Base-by-base conservation (phyloP, 2,113 vertebrate species). In the Oreocharis arfaki region DNA sequence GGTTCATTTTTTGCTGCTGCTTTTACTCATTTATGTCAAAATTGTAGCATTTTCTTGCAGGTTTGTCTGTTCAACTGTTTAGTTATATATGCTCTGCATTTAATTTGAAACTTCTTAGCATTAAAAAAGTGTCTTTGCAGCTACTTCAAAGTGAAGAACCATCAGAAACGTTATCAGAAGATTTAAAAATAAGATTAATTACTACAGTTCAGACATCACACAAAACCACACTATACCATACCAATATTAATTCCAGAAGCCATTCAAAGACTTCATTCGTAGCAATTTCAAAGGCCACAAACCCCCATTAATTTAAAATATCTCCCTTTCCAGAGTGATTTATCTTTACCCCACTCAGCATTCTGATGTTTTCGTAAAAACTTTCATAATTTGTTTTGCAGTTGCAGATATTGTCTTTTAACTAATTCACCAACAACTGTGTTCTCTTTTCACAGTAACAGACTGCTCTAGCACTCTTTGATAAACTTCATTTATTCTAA, bases 131-230 rank as follows among this genome's bases (percentile, higher is more conserved):
- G 20, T 50, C 46, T 59, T n/a, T 78, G 50, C 47, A 81, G n/a
- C 52, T 91, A 77, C 59, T 81, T 93, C 35, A 69, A 84, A 86
- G 41, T 8, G 32, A 82, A 93, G 35, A 95, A 33, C 13, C 21
- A 57, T 71, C n/a, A 69, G 44, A 80, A 85, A 71, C 10, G 3
- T 71, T 89, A 85, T 83, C 78, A 52, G 47, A 85, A 70, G 28
- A 73, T 89, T 93, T 84, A 35, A 94, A 93, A 94, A 64, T 61
- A 70, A 80, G n/a, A 87, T 75, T 74, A 92, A 79, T 90, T 81
- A 84, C 30, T 78, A 57, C 39, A 84, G 64, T 50, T 87, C 76
- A 75, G 41, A 57, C 20, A 77, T 56, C 42, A 75, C 41, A 77
- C 59, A 77, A 68, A 95, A 35, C 17, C 30, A 88, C 9, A 64